These are phyloP conservation scores for Troilus luridus DNA, from an alignment of 2,888 invertebrate genomes.

Conservation along the genomic window DNA sequence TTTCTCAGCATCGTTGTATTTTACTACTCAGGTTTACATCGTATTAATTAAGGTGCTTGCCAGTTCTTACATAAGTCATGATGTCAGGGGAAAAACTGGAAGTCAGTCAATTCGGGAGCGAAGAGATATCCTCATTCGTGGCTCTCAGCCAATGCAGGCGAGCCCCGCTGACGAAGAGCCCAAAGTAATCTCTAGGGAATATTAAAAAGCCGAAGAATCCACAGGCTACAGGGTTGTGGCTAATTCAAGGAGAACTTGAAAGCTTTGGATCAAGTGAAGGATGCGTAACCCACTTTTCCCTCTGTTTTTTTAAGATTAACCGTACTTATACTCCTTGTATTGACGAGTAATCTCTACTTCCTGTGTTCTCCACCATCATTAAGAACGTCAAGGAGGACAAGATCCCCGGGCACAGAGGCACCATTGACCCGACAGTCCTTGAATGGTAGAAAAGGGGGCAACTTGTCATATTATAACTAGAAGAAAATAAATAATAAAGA, in stretches of 20 bases:
- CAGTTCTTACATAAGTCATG: constrained; percentile 34
- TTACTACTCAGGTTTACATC: neutral
- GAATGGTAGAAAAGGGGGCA: constrained; percentile 24
- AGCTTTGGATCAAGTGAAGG: neutral
- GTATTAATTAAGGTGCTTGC: neutral
- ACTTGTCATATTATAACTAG: constrained; percentile 33
- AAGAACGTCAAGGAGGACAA: neutral
- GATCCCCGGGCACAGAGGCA: neutral
- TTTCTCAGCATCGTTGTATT: neutral
- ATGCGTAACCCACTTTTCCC: neutral
- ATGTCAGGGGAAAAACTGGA: constrained; percentile 18
- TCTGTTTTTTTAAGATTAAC: no score
- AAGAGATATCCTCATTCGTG: neutral
- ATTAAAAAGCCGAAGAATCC: constrained; percentile 14
- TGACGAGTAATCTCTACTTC: neutral
- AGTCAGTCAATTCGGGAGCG: constrained; percentile 30
- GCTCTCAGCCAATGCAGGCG: neutral
- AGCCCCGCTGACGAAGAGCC: constrained; percentile 17
- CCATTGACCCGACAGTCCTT: neutral
- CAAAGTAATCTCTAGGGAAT: constrained; percentile 23
- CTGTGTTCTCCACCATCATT: neutral
- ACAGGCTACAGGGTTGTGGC: neutral
- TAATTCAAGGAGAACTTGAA: constrained; percentile 7
- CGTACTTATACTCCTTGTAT: no score
- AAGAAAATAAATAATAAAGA: constrained; percentile 43